A percentile compares a stretch with the other conserved stretches of the same genome.
Conservation (phyloP, 92 coral and sea anemone species). For the Phymanthus crucifer region DNA sequence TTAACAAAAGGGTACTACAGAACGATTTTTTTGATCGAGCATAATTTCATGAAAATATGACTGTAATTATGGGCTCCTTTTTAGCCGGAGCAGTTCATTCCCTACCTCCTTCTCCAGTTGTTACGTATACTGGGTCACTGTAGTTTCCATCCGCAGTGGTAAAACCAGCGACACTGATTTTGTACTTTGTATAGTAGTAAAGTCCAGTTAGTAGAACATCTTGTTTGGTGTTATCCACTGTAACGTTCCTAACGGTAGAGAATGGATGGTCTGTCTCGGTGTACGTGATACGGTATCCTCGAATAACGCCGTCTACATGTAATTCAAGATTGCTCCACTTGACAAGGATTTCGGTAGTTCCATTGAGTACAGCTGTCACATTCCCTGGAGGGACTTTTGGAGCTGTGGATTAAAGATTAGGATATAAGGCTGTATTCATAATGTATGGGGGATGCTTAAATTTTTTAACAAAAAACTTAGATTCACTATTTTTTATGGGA, state of each 20-base stretch:
- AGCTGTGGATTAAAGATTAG: slow-evolving; percentile 22
- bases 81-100: neutral
- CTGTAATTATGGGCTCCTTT: neutral
- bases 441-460: no score
- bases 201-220: slow-evolving; percentile 22
- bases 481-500: no score
- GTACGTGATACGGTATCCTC: slow-evolving; percentile 51
- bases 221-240: neutral
- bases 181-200: slow-evolving; percentile 35
- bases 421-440: neutral
- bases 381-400: slow-evolving; percentile 46
- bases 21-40: no score
- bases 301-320: slow-evolving; percentile 19
- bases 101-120: slow-evolving; percentile 61
- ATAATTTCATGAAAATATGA: no score
- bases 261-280: slow-evolving; percentile 17
- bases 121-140: slow-evolving; percentile 32
- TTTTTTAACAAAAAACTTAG: no score
- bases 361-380: slow-evolving; percentile 35
- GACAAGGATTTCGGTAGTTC: slow-evolving; percentile 36
- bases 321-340: slow-evolving; percentile 53
- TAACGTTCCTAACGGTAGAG: neutral
- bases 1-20: no score
- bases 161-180: slow-evolving; percentile 53
- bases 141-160: slow-evolving; percentile 36